These are phyloP conservation scores for Dendrocincla fuliginosa DNA, from an alignment of 2,797 vertebrate species.

Conservation along the genomic window DNA sequence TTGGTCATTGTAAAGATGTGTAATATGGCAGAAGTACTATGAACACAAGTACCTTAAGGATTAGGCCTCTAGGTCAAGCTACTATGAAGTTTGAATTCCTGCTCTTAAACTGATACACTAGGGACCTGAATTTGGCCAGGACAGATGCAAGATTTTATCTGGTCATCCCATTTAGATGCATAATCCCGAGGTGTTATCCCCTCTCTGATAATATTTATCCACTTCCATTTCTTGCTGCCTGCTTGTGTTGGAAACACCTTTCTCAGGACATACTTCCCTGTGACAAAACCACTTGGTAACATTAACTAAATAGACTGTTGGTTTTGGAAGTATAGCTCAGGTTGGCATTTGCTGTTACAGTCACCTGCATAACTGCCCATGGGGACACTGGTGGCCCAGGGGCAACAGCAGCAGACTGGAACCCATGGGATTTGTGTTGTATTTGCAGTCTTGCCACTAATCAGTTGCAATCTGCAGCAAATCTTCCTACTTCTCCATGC, in stretches of 20 bases:
- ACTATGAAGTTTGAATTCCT: not conserved
- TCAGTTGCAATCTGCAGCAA: not conserved
- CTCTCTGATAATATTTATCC: not conserved
- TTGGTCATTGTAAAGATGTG: not conserved
- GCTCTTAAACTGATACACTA: not conserved
- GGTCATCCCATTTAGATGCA: not conserved
- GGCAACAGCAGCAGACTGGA: not conserved
- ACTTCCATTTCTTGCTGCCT: not conserved
- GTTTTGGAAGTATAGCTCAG: not conserved
- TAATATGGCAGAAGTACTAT: not conserved
- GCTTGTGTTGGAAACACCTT: not conserved
- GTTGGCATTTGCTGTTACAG: not conserved
- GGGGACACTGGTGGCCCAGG: not conserved
- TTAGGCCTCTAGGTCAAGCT: not conserved
- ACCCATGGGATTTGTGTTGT: not conserved
- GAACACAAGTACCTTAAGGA: not conserved
- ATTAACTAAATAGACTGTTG: not conserved
- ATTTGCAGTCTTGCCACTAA: not conserved
- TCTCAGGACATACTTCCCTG: not conserved
- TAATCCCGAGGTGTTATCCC: not conserved
- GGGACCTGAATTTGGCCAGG: not conserved
- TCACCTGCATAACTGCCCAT: accelerated
- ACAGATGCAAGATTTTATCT: not conserved
- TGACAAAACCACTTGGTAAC: not conserved
- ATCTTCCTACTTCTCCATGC: not conserved